phyloP scores from a whole-genome alignment of 1,140 invertebrate genomes.

The Drosophila sucinea region DNA sequence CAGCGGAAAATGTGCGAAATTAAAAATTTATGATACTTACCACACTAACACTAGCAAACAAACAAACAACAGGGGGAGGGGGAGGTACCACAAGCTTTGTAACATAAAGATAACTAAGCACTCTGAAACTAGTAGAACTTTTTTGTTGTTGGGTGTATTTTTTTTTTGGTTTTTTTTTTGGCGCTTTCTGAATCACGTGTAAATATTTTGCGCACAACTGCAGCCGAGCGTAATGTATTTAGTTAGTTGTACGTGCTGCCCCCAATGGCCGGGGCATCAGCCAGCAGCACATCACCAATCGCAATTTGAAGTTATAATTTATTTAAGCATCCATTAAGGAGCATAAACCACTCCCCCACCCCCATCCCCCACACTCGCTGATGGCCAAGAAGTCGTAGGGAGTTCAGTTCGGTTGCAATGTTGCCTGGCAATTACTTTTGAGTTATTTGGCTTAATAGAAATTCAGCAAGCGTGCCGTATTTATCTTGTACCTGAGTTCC shows the following conservation, averaged over 20 bases:
- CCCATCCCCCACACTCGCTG: conserved; percentile 30
- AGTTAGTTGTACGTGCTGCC: conserved; percentile 63
- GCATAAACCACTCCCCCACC: conserved; percentile 64
- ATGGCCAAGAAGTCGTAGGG: conserved; percentile 12
- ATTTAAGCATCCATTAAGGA: conserved; percentile 80
- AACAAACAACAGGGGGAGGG: background rate
- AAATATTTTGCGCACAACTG: conserved; percentile 74
- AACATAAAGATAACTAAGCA: conserved; percentile 42
- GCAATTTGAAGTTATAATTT: conserved; percentile 81
- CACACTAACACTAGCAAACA: conserved; percentile 3
- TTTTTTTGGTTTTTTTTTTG: conserved; percentile 33
- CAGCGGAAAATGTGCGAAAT: conserved; percentile 56
- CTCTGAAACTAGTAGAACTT: conserved; percentile 22
- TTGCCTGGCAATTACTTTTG: conserved; percentile 72
- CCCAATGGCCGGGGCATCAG: background rate
- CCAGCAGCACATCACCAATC: conserved; percentile 45
- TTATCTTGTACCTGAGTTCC: conserved; percentile 61
- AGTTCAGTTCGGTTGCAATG: conserved; percentile 17
- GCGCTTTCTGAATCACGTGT: conserved; percentile 57
- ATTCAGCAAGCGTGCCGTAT: conserved; percentile 74
- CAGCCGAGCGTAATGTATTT: conserved; percentile 75
- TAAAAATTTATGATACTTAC: conserved; percentile 60
- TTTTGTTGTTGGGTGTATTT: background rate
- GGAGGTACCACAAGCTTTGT: background rate
- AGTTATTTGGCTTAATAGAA: conserved; percentile 79